Base-by-base conservation (phyloP, 2,797 vertebrate genomes). In the Danio choprae region DNA sequence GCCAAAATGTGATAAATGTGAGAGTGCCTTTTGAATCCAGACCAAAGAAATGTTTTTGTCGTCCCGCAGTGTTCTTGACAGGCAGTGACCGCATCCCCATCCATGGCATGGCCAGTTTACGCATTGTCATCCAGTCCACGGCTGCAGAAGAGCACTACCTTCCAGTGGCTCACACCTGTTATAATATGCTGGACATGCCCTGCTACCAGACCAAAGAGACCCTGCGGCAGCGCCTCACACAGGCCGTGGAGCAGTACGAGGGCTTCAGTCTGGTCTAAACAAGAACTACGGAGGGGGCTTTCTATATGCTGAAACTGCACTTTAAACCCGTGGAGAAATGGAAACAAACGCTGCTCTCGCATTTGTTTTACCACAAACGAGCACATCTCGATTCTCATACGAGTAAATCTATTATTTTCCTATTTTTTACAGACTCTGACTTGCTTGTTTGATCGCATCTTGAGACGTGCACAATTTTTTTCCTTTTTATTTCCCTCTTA, bases 81-180 rank as follows among this genome's bases (percentile, higher is more conserved):
- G 98, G 97, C 91, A 98, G 96, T 0, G 98, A 99, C 89, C 96
- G 98, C 69, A 98, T 99, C 36, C 97, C 98, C 83, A 98, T 99
- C 91, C 97, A 98, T 0, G 97, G 97, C 87, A 99, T 99, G 98
- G 95, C 95, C 81, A 98, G 97, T 89, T 87, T 99, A 58, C 95
- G 95, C 38, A 97, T 99, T 2, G 80, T 95, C 90, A 96, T 99
- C 91, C 97, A 98, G 93, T 96, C 97, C 62, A 98, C 96, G 0
- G 87, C 94, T 18, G 95, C 94, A 0, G 95, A 95, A 71, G 95
- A 98, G 88, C 93, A 97, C 86, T 96, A 97, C 92, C 90, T 99
- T 90, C 98, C 98, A 0, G 97, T 98, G 86, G 98, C 98, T 0
- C 98, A 99, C 87, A 99, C 98, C 87, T 99, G 98, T 93, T 98